phyloP scores from a whole-genome alignment of 1,140 invertebrate genomes.

The Whitmania pigra region DNA sequence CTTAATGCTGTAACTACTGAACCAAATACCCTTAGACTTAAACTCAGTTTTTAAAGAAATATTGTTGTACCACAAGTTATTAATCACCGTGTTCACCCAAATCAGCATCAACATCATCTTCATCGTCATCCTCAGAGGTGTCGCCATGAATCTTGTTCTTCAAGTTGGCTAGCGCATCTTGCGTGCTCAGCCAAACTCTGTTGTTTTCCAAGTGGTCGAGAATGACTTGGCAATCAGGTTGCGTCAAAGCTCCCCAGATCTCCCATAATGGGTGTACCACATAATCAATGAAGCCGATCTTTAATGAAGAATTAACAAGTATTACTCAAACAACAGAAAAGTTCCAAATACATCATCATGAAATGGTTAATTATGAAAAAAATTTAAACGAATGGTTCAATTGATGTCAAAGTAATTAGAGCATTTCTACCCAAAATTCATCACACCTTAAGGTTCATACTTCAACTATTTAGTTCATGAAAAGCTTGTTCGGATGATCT shows the following conservation, averaged over 20 bases:
- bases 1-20: no score
- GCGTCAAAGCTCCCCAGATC: conserved; percentile 95
- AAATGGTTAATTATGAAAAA: background rate
- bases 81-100: background rate
- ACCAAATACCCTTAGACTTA: no score
- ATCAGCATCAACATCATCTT: conserved; percentile 3
- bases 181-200: conserved; percentile 60
- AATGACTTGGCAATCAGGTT: conserved; percentile 93
- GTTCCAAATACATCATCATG: background rate
- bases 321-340: background rate
- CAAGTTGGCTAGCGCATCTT: background rate
- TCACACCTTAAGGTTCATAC: no score
- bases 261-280: conserved; percentile 99
- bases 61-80: no score
- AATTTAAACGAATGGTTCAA: no score
- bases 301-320: conserved; percentile 27
- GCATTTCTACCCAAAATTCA: no score
- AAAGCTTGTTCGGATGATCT: no score
- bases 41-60: no score
- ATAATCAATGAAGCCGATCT: conserved; percentile 97
- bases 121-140: background rate
- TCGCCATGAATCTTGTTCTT: background rate
- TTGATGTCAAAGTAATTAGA: no score
- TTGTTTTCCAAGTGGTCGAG: conserved; percentile 94
- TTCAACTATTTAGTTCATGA: no score